Evolutionary conservation across 2,113 vertebrate species (phyloP), one percentile per base, ranked within the genome.

Genomic region (Phrynosoma platyrhinos): DNA sequence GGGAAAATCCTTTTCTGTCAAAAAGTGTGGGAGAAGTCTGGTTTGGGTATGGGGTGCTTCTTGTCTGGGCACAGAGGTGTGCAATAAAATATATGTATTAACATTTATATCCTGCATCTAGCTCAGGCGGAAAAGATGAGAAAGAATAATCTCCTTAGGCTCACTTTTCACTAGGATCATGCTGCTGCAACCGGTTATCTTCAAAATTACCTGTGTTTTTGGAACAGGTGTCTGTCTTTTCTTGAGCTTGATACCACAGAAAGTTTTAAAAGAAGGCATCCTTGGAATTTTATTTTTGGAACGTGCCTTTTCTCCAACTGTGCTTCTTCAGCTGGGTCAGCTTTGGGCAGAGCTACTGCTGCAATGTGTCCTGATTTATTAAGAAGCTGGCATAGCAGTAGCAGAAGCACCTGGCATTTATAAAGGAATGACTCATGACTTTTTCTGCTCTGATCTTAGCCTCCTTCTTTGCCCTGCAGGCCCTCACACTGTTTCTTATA

Each of bases 251-350:
- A 82, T 76, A 79, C 69, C 90, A 84, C 90, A 83, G 82, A 94
- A 94, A 82, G 85, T 93, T 95, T 96, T 94, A 93, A 95, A 89
- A 94, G 91, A 88, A 94, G 93, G 85, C 90, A 95, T 95, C 93
- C 80, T 85, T 93, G 90, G 93, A 94, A 96, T 95, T 95, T 88
- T 92, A 92, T 94, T 93, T 87, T 94, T 89, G 90, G 93, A 95
- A 90, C 93, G 92, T 77, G 68, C 91, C 91, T 90, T 81, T 90
- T 90, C 91, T 95, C 91, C 74, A 93, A 91, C 94, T 94, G 91
- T 20, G 55, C 90, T 93, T 47, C 79, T 94, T 93, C 90, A 93
- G 90, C 89, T 89, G 87, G 88, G 91, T 90, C 88, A 74, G 92
- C 94, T 92, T 91, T 92, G 94, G 81, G 12, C 87, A 75, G 85